Conservation (phyloP, 35 echinoderm and acorn worm species). For the Eucidaris tribuloides region DNA sequence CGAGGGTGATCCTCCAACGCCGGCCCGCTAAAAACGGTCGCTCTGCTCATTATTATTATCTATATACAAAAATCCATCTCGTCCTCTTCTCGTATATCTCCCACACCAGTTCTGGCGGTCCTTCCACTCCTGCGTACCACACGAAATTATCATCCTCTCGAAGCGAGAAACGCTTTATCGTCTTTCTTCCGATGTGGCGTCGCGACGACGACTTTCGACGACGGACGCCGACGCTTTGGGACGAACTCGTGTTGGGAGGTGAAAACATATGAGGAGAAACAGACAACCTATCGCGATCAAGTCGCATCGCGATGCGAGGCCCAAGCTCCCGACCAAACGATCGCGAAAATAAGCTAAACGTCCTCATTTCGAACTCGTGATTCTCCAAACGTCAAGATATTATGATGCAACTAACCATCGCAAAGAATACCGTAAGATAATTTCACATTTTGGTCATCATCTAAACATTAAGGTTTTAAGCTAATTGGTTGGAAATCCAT, state of each 20-base stretch:
- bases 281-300: not conserved
- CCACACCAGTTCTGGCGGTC: not conserved
- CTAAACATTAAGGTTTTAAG: too few relatives aligned
- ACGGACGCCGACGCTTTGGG: not conserved
- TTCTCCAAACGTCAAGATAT: too few relatives aligned
- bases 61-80: not conserved
- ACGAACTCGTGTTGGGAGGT: conserved; percentile 2
- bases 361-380: not conserved
- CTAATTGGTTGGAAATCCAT: too few relatives aligned
- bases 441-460: too few relatives aligned
- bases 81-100: not conserved
- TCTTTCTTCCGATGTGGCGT: not conserved
- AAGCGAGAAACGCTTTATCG: not conserved
- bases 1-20: too few relatives aligned
- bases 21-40: not conserved
- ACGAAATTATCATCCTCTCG: not conserved
- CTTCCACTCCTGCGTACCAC: not conserved
- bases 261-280: conserved; percentile 1
- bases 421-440: too few relatives aligned
- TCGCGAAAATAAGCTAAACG: not conserved
- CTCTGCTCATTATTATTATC: conserved; percentile 11
- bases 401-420: too few relatives aligned
- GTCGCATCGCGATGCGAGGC: not conserved
- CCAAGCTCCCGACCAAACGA: conserved; percentile 4
- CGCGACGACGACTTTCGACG: not conserved